These are phyloP conservation scores for Anthopleura xanthogrammica DNA, from an alignment of 92 coral and sea anemone species.

Conservation along the genomic window DNA sequence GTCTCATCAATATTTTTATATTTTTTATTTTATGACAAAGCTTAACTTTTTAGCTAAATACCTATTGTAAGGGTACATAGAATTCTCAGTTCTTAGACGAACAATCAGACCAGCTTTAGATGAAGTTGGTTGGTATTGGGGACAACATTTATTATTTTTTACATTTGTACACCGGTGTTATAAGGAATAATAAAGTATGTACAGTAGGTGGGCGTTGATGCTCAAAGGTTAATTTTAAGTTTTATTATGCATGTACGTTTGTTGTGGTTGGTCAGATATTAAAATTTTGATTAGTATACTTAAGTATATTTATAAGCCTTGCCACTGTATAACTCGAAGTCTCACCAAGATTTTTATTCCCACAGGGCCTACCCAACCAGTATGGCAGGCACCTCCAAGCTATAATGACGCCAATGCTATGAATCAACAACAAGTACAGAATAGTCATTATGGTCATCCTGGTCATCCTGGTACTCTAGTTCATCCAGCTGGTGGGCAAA, in stretches of 20 bases:
- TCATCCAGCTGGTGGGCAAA: slow-evolving; percentile 69
- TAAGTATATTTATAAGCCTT: neutral
- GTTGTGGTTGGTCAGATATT: slow-evolving; percentile 4
- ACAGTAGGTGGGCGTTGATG: neutral
- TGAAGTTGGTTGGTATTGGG: too few relatives aligned
- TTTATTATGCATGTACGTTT: neutral
- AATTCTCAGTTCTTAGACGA: too few relatives aligned
- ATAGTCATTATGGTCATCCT: slow-evolving; percentile 12
- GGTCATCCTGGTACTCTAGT: slow-evolving; percentile 40
- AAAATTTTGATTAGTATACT: neutral
- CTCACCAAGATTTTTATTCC: neutral
- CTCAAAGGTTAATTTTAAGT: neutral
- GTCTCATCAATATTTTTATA: too few relatives aligned
- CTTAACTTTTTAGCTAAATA: too few relatives aligned
- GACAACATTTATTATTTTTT: neutral
- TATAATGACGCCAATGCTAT: slow-evolving; percentile 7
- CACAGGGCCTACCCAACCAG: slow-evolving; percentile 23
- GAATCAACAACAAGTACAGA: slow-evolving; percentile 18
- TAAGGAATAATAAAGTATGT: neutral
- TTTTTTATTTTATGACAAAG: too few relatives aligned
- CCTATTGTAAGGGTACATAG: too few relatives aligned
- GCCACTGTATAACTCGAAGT: neutral
- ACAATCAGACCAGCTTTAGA: too few relatives aligned
- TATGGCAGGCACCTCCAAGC: slow-evolving; percentile 45
- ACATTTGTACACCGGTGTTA: neutral